These are phyloP conservation scores for Dromas ardeola DNA, from an alignment of 2,113 vertebrate genomes.

Conservation along the genomic window DNA sequence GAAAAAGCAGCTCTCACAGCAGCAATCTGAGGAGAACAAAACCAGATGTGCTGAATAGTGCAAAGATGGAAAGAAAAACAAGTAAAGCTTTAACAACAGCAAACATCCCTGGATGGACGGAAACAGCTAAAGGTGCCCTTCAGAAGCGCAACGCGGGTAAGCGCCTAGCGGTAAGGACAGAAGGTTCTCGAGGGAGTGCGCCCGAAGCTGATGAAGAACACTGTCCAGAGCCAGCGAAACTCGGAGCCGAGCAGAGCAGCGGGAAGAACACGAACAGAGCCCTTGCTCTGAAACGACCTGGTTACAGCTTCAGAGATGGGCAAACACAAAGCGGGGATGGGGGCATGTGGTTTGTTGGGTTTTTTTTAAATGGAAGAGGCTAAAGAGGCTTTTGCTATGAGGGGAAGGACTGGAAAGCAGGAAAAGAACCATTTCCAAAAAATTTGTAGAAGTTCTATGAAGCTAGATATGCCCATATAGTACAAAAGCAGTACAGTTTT, in stretches of 20 bases:
- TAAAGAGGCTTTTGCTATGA: neutral
- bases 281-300: neutral
- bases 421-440: neutral
- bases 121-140: neutral
- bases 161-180: neutral
- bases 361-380: neutral
- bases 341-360: neutral
- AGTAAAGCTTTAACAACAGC: neutral
- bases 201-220: neutral
- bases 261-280: neutral
- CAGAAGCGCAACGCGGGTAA: neutral
- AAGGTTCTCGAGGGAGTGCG: rapidly evolving
- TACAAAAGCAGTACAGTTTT: neutral
- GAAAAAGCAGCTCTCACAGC: neutral
- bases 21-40: neutral
- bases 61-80: neutral
- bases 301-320: neutral
- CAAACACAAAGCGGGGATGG: neutral
- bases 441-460: neutral
- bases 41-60: neutral
- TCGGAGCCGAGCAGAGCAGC: neutral
- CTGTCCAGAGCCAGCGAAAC: neutral
- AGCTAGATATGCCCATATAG: neutral
- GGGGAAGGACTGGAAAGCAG: neutral
- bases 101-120: neutral